Evolutionary conservation across 2,888 invertebrate species (phyloP), one percentile per base, ranked within the genome.

Genomic region (Drosophila stalkeri): DNA sequence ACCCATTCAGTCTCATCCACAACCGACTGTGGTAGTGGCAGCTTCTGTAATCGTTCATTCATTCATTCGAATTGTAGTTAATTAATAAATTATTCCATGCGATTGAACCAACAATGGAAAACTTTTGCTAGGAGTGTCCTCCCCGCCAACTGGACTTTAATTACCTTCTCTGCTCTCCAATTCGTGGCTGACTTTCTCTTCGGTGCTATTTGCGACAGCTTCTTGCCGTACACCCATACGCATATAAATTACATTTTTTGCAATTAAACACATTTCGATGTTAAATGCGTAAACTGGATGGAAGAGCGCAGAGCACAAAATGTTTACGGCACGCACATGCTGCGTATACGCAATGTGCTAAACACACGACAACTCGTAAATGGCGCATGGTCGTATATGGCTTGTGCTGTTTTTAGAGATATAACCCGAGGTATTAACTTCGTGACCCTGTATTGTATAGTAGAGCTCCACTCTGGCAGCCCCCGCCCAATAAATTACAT

Each of bases 51-150:
- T 86, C 85, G 85, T 87, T 87, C 81, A 89, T 82, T 86, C 88
- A 86, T 89, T 86, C 87, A 89, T 86, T 90, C 83, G 80, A 89
- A 89, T 89, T 82, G 86, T 86, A 86, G 88, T 89, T 86, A 86
- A 86, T 86, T 86, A 86, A 86, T 86, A 86, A 86, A 86, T 89
- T 86, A 89, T 88, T 86, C 88, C 90, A 75, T 86, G 73, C 86
- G 83, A 86, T 86, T 86, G 88, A 89, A 80, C 90, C 77, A 89
- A 81, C 88, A 86, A 85, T 87, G 75, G 65, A 72, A 80, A 86
- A 81, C 81, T 86, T 81, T 64, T 35, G 55, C 76, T 54, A 33
- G 43, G 47, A 67, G 77, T 60, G 64, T 78, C 43, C 64, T 49
- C 60, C 33, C 51, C 20, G 46, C 51, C 59, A 51, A 61, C 64